Conservation (phyloP, 2,113 vertebrate genomes). For the Calonectris borealis region DNA sequence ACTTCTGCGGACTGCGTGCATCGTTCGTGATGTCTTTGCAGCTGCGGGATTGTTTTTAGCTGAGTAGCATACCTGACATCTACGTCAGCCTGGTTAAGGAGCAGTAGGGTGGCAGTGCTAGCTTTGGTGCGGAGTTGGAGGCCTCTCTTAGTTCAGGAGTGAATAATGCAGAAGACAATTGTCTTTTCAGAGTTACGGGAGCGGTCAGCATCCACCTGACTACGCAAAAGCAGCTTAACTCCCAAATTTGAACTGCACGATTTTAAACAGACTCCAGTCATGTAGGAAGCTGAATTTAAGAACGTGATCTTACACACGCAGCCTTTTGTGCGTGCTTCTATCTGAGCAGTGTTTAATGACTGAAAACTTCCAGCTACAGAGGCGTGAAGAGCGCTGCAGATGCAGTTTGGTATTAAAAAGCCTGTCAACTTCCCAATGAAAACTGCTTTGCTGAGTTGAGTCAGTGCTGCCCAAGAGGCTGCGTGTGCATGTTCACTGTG, state of each 20-base stretch:
- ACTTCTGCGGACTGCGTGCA: not conserved
- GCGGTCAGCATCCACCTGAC: not conserved
- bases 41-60: not conserved
- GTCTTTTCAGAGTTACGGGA: not conserved
- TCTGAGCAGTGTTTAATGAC: not conserved
- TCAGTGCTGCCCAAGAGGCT: not conserved
- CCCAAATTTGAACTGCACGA: not conserved
- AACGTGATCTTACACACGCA: rapidly evolving
- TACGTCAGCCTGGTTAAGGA: not conserved
- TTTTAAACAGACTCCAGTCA: not conserved
- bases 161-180: rapidly evolving
- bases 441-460: not conserved
- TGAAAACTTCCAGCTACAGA: not conserved
- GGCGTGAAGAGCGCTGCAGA: not conserved
- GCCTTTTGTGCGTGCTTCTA: not conserved
- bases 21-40: not conserved
- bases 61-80: not conserved
- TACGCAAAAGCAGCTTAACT: not conserved
- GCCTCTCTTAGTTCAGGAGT: not conserved
- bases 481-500: rapidly evolving
- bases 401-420: not conserved
- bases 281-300: not conserved
- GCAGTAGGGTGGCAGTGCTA: not conserved
- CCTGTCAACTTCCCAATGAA: not conserved
- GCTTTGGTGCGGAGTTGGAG: not conserved